phyloP scores from a whole-genome alignment of 2,113 vertebrate genomes.

The Strix aluco region DNA sequence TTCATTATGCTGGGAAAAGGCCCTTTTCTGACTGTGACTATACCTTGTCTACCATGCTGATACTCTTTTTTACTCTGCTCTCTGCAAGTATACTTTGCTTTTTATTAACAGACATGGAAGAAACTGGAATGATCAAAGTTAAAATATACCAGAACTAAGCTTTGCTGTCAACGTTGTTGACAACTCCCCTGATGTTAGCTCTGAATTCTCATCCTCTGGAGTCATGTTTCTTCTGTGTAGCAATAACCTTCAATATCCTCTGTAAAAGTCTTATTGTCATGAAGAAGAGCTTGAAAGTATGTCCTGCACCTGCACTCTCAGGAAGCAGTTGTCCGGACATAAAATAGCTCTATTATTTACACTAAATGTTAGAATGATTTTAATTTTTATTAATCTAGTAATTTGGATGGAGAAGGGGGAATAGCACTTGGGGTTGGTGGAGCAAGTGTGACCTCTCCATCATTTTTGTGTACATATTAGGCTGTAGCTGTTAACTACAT shows the following conservation, averaged over 20 bases:
- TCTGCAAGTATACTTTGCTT: not conserved
- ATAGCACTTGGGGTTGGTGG: rapidly evolving
- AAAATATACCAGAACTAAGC: not conserved
- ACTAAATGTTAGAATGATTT: not conserved
- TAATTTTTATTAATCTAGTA: not conserved
- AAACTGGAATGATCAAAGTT: not conserved
- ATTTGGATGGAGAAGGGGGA: not conserved
- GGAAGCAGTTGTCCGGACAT: not conserved
- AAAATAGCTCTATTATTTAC: not conserved
- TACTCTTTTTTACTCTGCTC: not conserved
- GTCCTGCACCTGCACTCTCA: not conserved
- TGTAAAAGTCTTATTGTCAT: not conserved
- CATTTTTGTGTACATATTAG: not conserved
- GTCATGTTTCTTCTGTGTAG: not conserved
- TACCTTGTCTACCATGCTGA: not conserved
- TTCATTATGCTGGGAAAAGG: not conserved
- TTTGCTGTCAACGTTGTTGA: not conserved
- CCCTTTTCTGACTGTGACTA: not conserved
- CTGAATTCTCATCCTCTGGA: not conserved
- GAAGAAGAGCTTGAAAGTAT: not conserved
- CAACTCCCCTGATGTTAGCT: not conserved
- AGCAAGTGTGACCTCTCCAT: not conserved
- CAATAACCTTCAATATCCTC: not conserved
- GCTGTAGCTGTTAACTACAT: not conserved
- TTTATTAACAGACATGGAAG: not conserved